Evolutionary conservation across 2,797 vertebrate genomes (phyloP).

Genomic region (Myiotriccus ornatus): DNA sequence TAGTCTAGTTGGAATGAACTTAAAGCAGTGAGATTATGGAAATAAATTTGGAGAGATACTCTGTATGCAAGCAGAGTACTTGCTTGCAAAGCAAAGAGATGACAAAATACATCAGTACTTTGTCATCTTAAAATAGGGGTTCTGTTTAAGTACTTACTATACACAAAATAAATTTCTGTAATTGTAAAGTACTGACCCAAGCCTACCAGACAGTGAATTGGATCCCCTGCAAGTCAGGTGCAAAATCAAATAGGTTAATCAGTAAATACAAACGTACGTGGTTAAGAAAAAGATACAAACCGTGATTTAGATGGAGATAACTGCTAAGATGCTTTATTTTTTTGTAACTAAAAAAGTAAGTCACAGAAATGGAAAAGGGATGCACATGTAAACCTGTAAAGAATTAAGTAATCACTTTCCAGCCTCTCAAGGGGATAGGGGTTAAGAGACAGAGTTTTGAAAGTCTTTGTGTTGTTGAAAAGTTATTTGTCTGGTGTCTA

Average conservation of each 20-base stretch:
- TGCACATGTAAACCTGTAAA: not conserved
- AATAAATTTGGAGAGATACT: not conserved
- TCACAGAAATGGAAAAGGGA: not conserved
- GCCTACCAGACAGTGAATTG: not conserved
- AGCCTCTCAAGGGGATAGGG: not conserved
- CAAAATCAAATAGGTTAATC: not conserved
- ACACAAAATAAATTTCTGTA: not conserved
- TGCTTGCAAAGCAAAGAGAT: too few relatives aligned
- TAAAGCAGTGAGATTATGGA: not conserved
- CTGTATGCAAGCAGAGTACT: not conserved
- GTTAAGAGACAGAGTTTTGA: constrained; percentile 25
- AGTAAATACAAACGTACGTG: not conserved
- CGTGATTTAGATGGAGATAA: not conserved
- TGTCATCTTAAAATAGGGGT: not conserved
- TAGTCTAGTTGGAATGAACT: not conserved
- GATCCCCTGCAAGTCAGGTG: not conserved
- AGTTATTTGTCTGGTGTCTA: constrained; percentile 34
- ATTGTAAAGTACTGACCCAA: not conserved
- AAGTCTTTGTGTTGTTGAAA: constrained; percentile 37
- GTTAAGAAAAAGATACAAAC: not conserved
- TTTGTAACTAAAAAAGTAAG: not conserved
- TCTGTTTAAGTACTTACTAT: not conserved
- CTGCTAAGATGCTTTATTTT: not conserved
- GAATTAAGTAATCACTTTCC: not conserved
- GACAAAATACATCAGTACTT: not conserved